Evolutionary conservation across 1,140 invertebrate genomes (phyloP).

Genomic region (Diploscapter pachys): DNA sequence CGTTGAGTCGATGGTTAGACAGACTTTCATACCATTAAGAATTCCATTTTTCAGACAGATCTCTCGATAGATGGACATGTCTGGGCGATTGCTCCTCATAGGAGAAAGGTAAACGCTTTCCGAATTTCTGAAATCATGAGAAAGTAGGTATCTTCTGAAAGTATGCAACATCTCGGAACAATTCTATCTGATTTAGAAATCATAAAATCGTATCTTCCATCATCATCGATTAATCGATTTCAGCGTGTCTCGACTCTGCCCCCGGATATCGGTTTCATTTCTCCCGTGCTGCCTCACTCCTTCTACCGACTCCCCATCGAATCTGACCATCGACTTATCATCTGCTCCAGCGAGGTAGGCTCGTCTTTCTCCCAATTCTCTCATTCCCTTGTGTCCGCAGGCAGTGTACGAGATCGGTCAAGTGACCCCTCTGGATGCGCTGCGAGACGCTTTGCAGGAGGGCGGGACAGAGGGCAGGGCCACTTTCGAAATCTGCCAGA

Average conservation of each 20-base stretch:
- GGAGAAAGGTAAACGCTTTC: neutral
- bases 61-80: conserved; percentile 21
- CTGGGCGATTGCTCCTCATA: conserved; percentile 16
- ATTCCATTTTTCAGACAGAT: conserved; percentile 12
- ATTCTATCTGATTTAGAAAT: neutral
- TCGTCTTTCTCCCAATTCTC: conserved; percentile 5
- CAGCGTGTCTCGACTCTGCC: conserved; percentile 7
- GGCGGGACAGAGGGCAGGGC: conserved; percentile 21
- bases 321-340: conserved; percentile 26
- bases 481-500: conserved; percentile 10
- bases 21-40: neutral
- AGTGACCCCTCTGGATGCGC: conserved; percentile 39
- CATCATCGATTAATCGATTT: too few relatives aligned
- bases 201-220: neutral
- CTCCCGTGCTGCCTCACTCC: conserved; percentile 37
- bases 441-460: conserved; percentile 27
- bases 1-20: conserved; percentile 9
- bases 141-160: too few relatives aligned
- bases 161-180: neutral
- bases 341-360: conserved; percentile 42
- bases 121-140: too few relatives aligned
- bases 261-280: conserved; percentile 16
- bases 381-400: conserved; percentile 3
- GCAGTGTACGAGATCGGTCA: conserved; percentile 45
- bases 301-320: conserved; percentile 32